Base-by-base conservation (phyloP, 2,797 vertebrate genomes). In the Eulemur rubriventer region DNA sequence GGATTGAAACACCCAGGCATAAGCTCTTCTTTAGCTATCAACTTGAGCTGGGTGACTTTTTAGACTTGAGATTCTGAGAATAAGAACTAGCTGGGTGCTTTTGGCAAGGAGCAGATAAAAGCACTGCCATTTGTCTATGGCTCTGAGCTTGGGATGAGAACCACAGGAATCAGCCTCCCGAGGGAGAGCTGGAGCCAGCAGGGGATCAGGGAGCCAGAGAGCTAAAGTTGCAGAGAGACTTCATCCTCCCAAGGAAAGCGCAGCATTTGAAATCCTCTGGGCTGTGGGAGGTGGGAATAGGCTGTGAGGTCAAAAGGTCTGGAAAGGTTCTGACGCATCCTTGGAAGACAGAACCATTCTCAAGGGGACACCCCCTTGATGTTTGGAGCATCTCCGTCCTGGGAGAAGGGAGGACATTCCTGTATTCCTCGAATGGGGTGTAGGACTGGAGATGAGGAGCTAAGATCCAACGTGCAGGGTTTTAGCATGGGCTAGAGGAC, bases 51-150 rank as follows among this genome's bases (percentile, higher is more conserved):
- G 50, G 41, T 67, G 61, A 75, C 18, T 70, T 52, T 75, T 52
- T 52, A 85, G n/a, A 73, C 33, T 24, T 57, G 48, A 43, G n/a
- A 81, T 41, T 84, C 72, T 67, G 67, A 95, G 61, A 38, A 80
- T 61, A 26, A 73, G 41, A 95, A 50, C 83, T 59, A 57, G 7
- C 41, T 55, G 69, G 28, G 22, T 61, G 17, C 14, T 59, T 38
- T 63, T 2, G 2, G 43, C 57, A 48, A 81, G 55, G 24, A 76
- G 11, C 7, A 83, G 67, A 33, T 9, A 50, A 80, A 24, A 20
- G 30, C 43, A 16, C 12, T 69, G 22, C 38, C 7, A 16, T 75
- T 65, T n/a, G 1, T 0, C 12, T 10, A 1, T 0, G 6, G 46
- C 30, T 67, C 43, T 59, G 13, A 85, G 22, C 9, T 73, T 16